Evolutionary conservation across 2,797 vertebrate species (phyloP), one percentile per base, ranked within the genome.

Genomic region (Lycodopsis pacificus): DNA sequence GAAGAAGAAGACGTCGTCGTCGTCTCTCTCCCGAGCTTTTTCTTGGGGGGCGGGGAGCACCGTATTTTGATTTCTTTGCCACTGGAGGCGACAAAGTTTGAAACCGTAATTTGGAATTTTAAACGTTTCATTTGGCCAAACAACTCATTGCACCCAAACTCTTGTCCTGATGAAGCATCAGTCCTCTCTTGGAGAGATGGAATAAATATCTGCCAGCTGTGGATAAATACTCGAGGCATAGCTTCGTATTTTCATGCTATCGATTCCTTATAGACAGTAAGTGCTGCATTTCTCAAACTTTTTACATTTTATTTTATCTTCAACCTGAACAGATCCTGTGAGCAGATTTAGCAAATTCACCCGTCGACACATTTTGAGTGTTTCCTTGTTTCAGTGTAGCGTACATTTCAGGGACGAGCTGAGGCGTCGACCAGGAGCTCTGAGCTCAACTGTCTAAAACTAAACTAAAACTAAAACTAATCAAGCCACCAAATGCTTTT

Each of bases 201-300:
- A 79, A 77, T 71, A 67, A 63, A 81, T 62, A 83, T 83, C 77
- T 72, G 67, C 77, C 77, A 65, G 73, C 76, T 70, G 62, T 82
- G 64, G 71, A 81, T 64, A 79, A 69, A 73, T 49, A 82, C 53
- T 79, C 49, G 85, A 75, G 88, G 85, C 77, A 69, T 80, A 76
- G 83, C 79, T 77, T 82, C 66, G 46, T 57, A 73, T 69, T 79
- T 13, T 84, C 82, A 88, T 82, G 87, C 86, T 78, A 65, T 71
- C 46, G 67, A 22, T 70, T 79, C 54, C 53, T 71, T 79, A 76
- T 46, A 58, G 81, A 89, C 78, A 69, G 64, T 77, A 69, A 86
- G 81, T 83, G 86, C 77, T 72, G 75, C 72, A 3, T 54, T 62
- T 65, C 69, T 78, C 42, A 79, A 61, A 71, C 38, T 7, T 62